Base-by-base conservation (phyloP, 2,888 invertebrate species). In the Diogma glabrata region DNA sequence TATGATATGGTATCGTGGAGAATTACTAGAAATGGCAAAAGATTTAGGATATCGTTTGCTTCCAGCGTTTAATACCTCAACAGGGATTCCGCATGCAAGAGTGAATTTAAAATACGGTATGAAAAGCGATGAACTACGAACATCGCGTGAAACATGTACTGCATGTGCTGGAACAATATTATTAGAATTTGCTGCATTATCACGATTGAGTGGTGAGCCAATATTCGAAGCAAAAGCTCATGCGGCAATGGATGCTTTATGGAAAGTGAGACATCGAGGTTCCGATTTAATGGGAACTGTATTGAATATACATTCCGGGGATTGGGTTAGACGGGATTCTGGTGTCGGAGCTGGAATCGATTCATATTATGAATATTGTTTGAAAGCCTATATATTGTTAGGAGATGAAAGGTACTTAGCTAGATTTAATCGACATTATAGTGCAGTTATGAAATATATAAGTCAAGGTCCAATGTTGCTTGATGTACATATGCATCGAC, bases 271-370 rank as follows among this genome's bases (percentile, higher is more conserved):
- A 28, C 94, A 99, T 70, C 76, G 88, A 28, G 81, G 83, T 53
- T 83, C 70, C 3, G 95, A 99, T 70, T 76, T 99, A 8, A 94
- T 99, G 87, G 97, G 97, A 4, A 94, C 95, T 0, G 93, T 96
- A 6, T 78, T 97, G 49, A 95, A 97, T 72, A 87, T 97, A n/a
- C 90, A 97, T 67, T 93, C 89, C 3, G 97, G 97, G 0, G 94
- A 96, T 69, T 99, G 97, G 97, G 84, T 96, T 5, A 77, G 97
- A 45, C 79, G 94, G 62, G 96, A 97, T 68, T 90, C 94, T 2
- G 95, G 97, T 2, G 92, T 99, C 7, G 97, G 97, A n/a, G 97
- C 97, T 12, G 97, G 97, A 22, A 95, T 97, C 59, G 97, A 99
- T 71, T 95, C 95, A 1, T 99, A 99, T 70, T 99, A 97, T 65